phyloP scores from a whole-genome alignment of 92 coral and sea anemone genomes.

The Phenganax stokvisi region DNA sequence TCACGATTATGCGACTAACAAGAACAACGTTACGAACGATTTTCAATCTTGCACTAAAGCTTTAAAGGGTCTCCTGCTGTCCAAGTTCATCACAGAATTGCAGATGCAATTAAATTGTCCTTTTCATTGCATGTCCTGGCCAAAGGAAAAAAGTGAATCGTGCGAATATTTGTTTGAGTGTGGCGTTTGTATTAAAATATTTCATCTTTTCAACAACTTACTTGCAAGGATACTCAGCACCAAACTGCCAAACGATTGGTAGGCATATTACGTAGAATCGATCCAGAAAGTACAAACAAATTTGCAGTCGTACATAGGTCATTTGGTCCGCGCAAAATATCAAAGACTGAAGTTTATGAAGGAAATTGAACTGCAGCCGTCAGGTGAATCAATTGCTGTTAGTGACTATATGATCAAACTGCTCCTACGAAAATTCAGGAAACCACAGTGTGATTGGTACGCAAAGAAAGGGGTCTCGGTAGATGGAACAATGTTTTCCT shows the following conservation, averaged over 20 bases:
- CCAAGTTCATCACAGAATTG: neutral
- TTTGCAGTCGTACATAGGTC: conserved; percentile 28
- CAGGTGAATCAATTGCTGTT: conserved; percentile 48
- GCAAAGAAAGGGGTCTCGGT: conserved; percentile 43
- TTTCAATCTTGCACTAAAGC: neutral
- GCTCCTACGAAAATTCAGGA: conserved; percentile 37
- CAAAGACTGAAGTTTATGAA: conserved; percentile 27
- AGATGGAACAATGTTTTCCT: conserved; percentile 41
- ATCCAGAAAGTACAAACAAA: conserved; percentile 19
- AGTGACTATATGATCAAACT: conserved; percentile 49
- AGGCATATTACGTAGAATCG: neutral
- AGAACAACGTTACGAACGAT: neutral
- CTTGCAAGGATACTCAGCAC: neutral
- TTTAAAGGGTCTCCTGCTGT: conserved; percentile 6
- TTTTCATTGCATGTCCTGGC: conserved; percentile 21
- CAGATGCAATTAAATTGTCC: neutral
- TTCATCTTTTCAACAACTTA: conserved; percentile 26
- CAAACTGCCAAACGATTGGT: neutral
- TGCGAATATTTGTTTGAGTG: neutral
- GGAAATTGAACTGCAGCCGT: conserved; percentile 22
- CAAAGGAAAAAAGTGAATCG: neutral
- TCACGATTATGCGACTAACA: neutral
- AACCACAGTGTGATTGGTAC: conserved; percentile 45
- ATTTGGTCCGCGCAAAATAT: conserved; percentile 42
- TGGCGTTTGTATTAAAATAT: conserved; percentile 8